Percentiles rank a stretch among this genome's conserved stretches.
phyloP scores from a whole-genome alignment of 2,888 invertebrate genomes.

The Dryomyza anilis region DNA sequence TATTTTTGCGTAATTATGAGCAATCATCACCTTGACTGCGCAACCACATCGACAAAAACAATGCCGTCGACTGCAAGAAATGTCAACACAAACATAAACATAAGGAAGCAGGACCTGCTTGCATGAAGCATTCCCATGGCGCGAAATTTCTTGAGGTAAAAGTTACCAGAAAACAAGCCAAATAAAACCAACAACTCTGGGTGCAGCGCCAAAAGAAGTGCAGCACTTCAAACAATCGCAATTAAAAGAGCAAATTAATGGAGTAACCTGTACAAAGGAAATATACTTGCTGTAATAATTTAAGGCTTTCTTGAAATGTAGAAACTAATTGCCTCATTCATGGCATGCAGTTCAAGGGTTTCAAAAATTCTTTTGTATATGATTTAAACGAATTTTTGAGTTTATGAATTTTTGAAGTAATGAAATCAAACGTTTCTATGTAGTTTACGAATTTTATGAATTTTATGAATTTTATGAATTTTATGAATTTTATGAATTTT shows the following conservation, averaged over 20 bases:
- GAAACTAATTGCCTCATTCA: neutral
- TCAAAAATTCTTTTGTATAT: too few species aligned
- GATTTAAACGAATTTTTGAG: too few species aligned
- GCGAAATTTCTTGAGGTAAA: too few species aligned
- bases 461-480: too few species aligned
- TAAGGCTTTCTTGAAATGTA: neutral
- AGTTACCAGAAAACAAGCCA: neutral
- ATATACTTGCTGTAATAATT: too few species aligned
- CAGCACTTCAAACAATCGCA: neutral
- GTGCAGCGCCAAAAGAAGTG: neutral
- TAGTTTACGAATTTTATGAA: too few species aligned
- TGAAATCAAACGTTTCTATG: too few species aligned
- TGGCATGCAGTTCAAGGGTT: too few species aligned
- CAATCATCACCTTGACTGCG: slow-evolving; percentile 40
- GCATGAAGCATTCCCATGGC: too few species aligned
- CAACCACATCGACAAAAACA: slow-evolving; percentile 28
- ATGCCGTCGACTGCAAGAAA: neutral
- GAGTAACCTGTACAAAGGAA: neutral
- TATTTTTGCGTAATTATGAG: slow-evolving; percentile 36
- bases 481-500: too few species aligned
- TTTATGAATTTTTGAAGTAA: too few species aligned
- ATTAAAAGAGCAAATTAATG: neutral
- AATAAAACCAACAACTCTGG: neutral
- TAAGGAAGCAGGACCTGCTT: too few species aligned
- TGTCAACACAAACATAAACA: neutral